Base-by-base conservation (phyloP, 2,113 vertebrate species). In the Sciurus niger region DNA sequence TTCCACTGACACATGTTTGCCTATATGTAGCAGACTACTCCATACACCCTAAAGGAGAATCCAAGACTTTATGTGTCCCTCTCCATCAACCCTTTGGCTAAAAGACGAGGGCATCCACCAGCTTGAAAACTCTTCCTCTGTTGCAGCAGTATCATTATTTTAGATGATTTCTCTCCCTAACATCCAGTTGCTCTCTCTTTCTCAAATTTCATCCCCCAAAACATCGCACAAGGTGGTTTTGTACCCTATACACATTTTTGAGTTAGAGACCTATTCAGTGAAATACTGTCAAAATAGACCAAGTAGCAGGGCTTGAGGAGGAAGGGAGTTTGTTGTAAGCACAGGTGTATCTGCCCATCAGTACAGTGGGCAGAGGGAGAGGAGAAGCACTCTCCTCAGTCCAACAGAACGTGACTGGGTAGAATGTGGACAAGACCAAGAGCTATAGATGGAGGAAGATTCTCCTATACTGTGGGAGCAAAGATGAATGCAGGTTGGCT, bases 11-110 rank as follows among this genome's bases (percentile, higher is more conserved):
- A 93, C 0, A 1, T 9, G 8, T 68, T 30, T 53, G 48, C 40
- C 30, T 68, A 25, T 48, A 48, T 74, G 48, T 76, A 79, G 63
- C 67, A 79, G 51, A 70, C 18, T 4, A n/a, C 8, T 30, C 8
- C 11, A 48, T n/a, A 30, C 34, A 4, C 28, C 51, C 53, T 28
- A 68, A 60, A 79, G 37, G 22, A 76, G 1, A 77, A 6, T 13
- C n/a, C 8, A 9, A 37, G n/a, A 37, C 40, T n/a, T 40, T 14
- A 0, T 14, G 8, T 37, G 1, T 43, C 18, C 14, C n/a, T 8
- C 53, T 30, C 17, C 53, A 16, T 43, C 37, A 46, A 18, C 20
- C 30, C 12, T 68, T 51, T 13, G 40, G 30, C 68, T 87, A 37
- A 93, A 87, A 70, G 74, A 80, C 0, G 8, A 80, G 14, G 48